Percentiles rank a stretch among this genome's conserved stretches.
These are phyloP conservation scores for Podarcis raffonei DNA, from an alignment of 2,113 vertebrate genomes.

Conservation along the genomic window DNA sequence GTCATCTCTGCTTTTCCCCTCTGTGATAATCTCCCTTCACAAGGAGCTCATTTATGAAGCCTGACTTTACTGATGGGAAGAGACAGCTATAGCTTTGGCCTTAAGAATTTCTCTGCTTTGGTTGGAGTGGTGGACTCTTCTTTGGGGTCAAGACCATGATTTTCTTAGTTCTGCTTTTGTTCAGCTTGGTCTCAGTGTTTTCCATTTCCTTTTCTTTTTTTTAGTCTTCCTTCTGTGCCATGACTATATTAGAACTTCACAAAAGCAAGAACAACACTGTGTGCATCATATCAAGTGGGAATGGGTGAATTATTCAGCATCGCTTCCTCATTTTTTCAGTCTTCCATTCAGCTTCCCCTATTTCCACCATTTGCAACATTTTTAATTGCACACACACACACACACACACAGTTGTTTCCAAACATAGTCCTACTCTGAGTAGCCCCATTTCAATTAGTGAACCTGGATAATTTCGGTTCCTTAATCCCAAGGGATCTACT, in stretches of 20 bases:
- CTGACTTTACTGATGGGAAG: conserved; percentile 72
- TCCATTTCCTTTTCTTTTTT: neutral
- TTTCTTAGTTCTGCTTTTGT: conserved; percentile 49
- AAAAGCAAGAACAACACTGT: neutral
- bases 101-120: conserved; percentile 67
- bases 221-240: neutral
- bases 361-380: too few relatives aligned
- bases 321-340: too few relatives aligned
- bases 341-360: too few relatives aligned
- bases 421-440: too few relatives aligned
- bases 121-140: conserved; percentile 42
- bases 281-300: too few relatives aligned
- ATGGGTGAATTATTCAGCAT: too few relatives aligned
- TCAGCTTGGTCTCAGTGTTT: neutral
- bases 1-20: conserved; percentile 62
- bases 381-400: too few relatives aligned
- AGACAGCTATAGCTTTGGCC: conserved; percentile 73
- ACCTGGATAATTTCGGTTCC: too few relatives aligned
- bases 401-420: too few relatives aligned
- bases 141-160: conserved; percentile 55
- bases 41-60: conserved; percentile 70
- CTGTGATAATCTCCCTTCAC: conserved; percentile 66
- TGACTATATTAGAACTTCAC: neutral
- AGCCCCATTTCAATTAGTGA: too few relatives aligned
- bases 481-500: too few relatives aligned